phyloP scores from a whole-genome alignment of 2,797 vertebrate species.

The Botia kubotai region DNA sequence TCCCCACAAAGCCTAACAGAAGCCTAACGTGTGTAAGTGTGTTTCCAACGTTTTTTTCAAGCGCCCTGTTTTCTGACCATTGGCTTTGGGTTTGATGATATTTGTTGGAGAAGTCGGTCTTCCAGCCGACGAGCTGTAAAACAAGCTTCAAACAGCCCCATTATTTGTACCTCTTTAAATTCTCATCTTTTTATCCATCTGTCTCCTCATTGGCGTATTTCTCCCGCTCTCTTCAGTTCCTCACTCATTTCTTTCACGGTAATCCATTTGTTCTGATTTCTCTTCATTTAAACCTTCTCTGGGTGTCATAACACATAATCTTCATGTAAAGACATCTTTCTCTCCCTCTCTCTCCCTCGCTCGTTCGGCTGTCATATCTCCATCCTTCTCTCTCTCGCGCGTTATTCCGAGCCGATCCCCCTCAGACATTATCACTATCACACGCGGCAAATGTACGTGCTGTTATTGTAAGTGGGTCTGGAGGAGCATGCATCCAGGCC shows the following conservation, averaged over 20 bases:
- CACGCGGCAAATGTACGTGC: constrained; percentile 62
- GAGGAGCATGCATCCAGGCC: constrained; percentile 12
- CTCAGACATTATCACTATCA: constrained; percentile 51
- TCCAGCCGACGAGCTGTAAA: neutral
- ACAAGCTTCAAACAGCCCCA: neutral
- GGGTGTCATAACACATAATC: constrained; percentile 8
- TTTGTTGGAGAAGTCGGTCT: constrained; percentile 9
- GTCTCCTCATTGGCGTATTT: constrained; percentile 27
- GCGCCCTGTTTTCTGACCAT: constrained; percentile 11
- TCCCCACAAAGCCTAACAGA: too few species aligned
- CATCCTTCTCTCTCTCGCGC: constrained; percentile 44
- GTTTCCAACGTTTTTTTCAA: constrained; percentile 11
- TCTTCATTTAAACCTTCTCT: constrained; percentile 13
- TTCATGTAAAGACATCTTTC: constrained; percentile 2
- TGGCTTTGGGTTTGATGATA: neutral
- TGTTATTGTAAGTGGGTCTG: constrained; percentile 45
- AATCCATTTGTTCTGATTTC: constrained; percentile 30
- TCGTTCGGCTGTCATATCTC: constrained; percentile 21
- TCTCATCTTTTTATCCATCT: constrained; percentile 19
- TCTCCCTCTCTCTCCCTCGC: constrained; percentile 1
- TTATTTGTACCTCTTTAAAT: constrained; percentile 20
- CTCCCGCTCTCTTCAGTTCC: constrained; percentile 10
- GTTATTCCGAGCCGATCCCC: constrained; percentile 60
- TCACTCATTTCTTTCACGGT: constrained; percentile 7
- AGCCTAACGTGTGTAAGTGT: neutral